Evolutionary conservation across 2,888 invertebrate genomes (phyloP).

Genomic region (Masnerella sp.): DNA sequence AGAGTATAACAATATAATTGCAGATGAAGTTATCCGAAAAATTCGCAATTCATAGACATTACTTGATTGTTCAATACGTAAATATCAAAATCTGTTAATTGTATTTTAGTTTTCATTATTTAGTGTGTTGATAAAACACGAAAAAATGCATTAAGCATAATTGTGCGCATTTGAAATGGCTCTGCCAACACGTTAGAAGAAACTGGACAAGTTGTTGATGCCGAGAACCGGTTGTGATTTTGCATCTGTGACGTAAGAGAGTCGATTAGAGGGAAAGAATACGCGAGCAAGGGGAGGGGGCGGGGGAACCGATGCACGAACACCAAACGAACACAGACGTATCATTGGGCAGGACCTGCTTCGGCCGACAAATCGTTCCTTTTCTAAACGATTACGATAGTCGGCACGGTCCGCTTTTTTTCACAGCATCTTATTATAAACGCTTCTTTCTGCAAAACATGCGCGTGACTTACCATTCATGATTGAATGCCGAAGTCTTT

Average conservation of each 20-base stretch:
- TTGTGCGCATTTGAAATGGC: slow-evolving; percentile 46
- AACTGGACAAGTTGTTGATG: slow-evolving; percentile 60
- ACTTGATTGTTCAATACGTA: too few relatives aligned
- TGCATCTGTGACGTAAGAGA: slow-evolving; percentile 75
- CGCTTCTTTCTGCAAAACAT: slow-evolving; percentile 31
- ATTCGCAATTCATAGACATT: too few relatives aligned
- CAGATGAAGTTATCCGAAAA: too few relatives aligned
- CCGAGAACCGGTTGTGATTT: slow-evolving; percentile 74
- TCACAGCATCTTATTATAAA: slow-evolving; percentile 25
- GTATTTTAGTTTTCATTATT: too few relatives aligned
- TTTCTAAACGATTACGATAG: slow-evolving; percentile 45
- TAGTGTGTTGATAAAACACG: too few relatives aligned
- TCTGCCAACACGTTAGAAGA: slow-evolving; percentile 24
- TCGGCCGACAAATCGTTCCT: slow-evolving; percentile 28
- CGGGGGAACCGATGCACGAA: slow-evolving; percentile 63
- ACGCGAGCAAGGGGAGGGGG: slow-evolving; percentile 24
- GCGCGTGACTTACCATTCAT: slow-evolving; percentile 40
- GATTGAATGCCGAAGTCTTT: slow-evolving; percentile 10
- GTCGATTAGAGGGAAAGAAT: slow-evolving; percentile 68
- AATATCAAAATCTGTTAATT: too few relatives aligned
- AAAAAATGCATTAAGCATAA: slow-evolving; percentile 64
- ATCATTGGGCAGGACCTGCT: slow-evolving; percentile 59
- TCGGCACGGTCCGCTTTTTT: slow-evolving; percentile 55
- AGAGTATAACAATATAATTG: too few relatives aligned
- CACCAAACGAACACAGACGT: slow-evolving; percentile 66